These are phyloP conservation scores for Cetonia aurata DNA, from an alignment of 2,888 invertebrate genomes.

Conservation along the genomic window DNA sequence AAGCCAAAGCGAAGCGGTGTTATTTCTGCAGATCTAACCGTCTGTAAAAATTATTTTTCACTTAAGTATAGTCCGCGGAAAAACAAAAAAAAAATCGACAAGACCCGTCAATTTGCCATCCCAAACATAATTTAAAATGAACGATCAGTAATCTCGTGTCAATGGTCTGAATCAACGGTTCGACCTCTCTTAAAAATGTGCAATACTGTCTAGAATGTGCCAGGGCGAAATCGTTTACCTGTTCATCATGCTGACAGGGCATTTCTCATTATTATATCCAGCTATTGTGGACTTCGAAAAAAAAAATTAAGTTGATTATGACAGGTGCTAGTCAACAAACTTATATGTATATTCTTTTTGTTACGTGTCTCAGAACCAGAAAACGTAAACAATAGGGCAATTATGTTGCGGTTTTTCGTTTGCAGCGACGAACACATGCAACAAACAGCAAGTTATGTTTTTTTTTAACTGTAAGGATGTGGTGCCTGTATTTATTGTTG, in stretches of 20 bases:
- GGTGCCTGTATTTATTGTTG: not conserved
- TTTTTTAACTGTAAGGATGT: not conserved
- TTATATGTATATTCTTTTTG: not conserved
- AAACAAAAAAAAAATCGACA: not conserved
- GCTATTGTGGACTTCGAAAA: not conserved
- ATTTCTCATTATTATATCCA: not conserved
- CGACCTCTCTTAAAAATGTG: slow-evolving; percentile 11
- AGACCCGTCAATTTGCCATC: slow-evolving; percentile 5
- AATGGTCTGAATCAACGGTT: not conserved
- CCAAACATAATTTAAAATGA: not conserved
- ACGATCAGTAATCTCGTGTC: not conserved
- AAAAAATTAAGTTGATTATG: not conserved
- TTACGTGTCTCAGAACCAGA: not conserved
- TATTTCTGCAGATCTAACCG: not conserved
- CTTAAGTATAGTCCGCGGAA: not conserved
- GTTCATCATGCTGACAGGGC: not conserved
- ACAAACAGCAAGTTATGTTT: not conserved
- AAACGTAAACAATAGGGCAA: not conserved
- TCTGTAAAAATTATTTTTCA: not conserved
- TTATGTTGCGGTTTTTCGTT: not conserved
- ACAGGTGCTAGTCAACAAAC: slow-evolving; percentile 10
- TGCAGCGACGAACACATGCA: not conserved
- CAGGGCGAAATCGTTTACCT: not conserved
- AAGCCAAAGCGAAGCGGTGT: slow-evolving; percentile 1
- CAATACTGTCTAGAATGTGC: no score